Conservation (phyloP, 2,113 vertebrate species). For the Pipra filicauda region DNA sequence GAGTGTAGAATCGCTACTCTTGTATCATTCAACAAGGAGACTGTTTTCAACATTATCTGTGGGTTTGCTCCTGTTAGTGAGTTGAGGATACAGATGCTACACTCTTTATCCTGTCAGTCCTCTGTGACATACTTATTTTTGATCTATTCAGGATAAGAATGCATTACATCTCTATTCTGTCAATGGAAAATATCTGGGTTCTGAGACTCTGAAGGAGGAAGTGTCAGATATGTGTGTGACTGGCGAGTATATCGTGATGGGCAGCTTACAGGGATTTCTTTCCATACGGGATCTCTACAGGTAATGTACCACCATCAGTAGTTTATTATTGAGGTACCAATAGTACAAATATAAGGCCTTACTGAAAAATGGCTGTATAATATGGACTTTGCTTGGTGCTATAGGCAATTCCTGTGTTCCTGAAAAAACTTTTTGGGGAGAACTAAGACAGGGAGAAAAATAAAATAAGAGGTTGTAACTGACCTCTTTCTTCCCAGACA, state of each 20-base stretch:
- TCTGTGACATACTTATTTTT: neutral
- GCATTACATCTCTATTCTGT: slow-evolving; percentile 92
- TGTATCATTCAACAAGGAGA: neutral
- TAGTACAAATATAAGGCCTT: neutral
- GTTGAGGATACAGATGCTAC: neutral
- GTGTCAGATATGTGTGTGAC: slow-evolving; percentile 91
- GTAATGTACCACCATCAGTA: slow-evolving; percentile 66
- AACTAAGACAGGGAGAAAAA: neutral
- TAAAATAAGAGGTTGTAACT: neutral
- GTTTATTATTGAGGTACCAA: neutral
- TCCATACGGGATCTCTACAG: slow-evolving; percentile 93
- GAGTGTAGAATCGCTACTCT: neutral
- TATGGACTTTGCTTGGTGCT: neutral
- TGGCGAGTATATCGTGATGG: slow-evolving; percentile 86
- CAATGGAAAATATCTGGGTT: slow-evolving; percentile 89
- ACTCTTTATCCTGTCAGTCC: neutral
- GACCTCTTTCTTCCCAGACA: neutral
- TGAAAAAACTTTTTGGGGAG: neutral
- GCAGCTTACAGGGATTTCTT: slow-evolving; percentile 91
- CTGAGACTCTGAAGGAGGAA: slow-evolving; percentile 89
- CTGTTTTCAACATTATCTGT: neutral
- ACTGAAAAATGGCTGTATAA: neutral
- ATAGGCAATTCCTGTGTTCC: neutral
- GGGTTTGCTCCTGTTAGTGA: neutral
- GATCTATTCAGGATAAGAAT: slow-evolving; percentile 87